Percentiles rank a stretch among this genome's conserved stretches.
Evolutionary conservation across 2,797 vertebrate genomes (phyloP).

Genomic region (Xenentodon cancila): DNA sequence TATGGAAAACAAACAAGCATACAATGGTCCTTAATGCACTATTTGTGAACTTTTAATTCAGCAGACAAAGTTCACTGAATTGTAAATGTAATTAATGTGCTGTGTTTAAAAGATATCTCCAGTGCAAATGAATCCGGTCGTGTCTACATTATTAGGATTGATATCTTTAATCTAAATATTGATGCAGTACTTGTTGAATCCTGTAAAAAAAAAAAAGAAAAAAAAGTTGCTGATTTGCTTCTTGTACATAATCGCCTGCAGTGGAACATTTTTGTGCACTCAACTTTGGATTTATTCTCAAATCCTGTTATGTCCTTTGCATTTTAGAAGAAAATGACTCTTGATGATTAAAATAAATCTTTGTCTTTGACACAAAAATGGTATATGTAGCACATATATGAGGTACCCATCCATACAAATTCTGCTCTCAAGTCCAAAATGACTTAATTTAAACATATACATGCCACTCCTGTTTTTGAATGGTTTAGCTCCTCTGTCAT

Average conservation of each 20-base stretch:
- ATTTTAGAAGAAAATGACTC: conserved; percentile 84
- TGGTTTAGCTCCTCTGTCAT: too few relatives aligned
- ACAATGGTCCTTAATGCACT: conserved; percentile 69
- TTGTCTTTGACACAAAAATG: conserved; percentile 24
- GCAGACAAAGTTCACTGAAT: conserved; percentile 62
- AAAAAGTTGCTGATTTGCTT: conserved; percentile 72
- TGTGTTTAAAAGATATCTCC: conserved; percentile 52
- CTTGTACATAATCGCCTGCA: conserved; percentile 86
- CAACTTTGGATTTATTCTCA: conserved; percentile 88
- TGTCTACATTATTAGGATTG: conserved; percentile 51
- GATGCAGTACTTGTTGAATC: conserved; percentile 71
- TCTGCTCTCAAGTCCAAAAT: background rate
- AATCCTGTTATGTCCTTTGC: conserved; percentile 88
- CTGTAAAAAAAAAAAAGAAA: conserved; percentile 65
- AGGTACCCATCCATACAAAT: background rate
- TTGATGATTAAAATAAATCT: conserved; percentile 76
- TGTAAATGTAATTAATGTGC: conserved; percentile 64
- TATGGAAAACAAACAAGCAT: conserved; percentile 49
- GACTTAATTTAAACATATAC: too few relatives aligned
- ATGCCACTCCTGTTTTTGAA: too few relatives aligned
- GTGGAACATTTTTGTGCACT: conserved; percentile 88
- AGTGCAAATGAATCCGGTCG: conserved; percentile 63
- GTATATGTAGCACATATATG: background rate
- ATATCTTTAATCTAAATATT: conserved; percentile 70
- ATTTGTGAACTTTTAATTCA: conserved; percentile 64